Conservation (phyloP, 2,113 vertebrate species). For the Mirounga angustirostris region DNA sequence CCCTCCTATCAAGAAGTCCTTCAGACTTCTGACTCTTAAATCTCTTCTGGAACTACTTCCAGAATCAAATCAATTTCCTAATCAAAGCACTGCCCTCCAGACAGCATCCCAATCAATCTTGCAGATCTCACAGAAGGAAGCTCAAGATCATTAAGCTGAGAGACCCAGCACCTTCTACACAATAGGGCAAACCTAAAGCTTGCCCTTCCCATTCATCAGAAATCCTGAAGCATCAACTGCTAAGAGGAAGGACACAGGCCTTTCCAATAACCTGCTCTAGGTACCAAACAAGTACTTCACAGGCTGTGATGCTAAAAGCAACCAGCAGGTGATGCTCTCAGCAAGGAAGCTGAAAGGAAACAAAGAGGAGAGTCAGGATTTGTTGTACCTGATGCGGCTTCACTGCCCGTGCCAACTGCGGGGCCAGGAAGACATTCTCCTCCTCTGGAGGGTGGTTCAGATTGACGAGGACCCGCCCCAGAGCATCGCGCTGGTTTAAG, state of each 20-base stretch:
- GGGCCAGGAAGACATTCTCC: conserved; percentile 95
- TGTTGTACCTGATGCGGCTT: conserved; percentile 97
- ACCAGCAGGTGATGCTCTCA: background rate
- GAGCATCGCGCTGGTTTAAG: conserved; percentile 95
- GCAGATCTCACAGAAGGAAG: background rate
- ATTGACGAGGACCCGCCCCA: conserved; percentile 96
- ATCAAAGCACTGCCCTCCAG: background rate
- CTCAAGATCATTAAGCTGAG: background rate
- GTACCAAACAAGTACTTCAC: background rate
- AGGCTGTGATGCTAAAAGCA: background rate
- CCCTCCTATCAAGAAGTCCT: background rate
- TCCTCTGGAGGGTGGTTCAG: conserved; percentile 98
- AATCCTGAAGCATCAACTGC: background rate
- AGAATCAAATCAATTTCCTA: background rate
- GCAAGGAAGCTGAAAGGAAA: background rate
- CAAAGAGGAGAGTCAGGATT: background rate
- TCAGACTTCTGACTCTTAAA: background rate
- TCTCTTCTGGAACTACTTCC: conserved; percentile 26
- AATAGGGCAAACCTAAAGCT: background rate
- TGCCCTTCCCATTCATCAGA: background rate
- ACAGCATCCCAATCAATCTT: background rate
- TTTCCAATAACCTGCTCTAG: background rate
- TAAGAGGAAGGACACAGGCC: background rate
- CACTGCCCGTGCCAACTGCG: conserved; percentile 96
- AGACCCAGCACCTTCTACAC: background rate